Evolutionary conservation across 2,888 invertebrate species (phyloP).

Genomic region (Byasa hedistus): DNA sequence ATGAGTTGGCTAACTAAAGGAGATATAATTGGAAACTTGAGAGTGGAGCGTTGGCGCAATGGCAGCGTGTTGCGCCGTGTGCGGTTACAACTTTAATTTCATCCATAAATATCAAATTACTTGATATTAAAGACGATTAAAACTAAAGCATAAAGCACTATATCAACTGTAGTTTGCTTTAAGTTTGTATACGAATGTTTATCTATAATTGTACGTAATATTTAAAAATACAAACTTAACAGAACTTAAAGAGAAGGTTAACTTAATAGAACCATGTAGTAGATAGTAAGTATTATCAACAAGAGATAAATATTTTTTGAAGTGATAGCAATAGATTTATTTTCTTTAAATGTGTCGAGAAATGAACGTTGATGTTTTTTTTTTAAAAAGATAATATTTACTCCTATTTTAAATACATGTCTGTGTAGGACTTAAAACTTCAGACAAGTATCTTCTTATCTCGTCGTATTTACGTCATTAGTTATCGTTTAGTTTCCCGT

Average conservation of each 20-base stretch:
- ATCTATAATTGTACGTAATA: neutral
- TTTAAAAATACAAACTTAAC: too few relatives aligned
- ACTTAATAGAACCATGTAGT: too few relatives aligned
- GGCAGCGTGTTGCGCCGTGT: constrained; percentile 42
- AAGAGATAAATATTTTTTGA: too few relatives aligned
- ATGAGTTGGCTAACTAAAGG: constrained; percentile 70
- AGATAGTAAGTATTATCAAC: too few relatives aligned
- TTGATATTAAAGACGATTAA: constrained; percentile 15
- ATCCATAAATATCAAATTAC: constrained; percentile 49
- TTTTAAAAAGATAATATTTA: too few relatives aligned
- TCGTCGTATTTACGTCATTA: constrained; percentile 16
- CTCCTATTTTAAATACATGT: too few relatives aligned
- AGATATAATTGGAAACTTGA: constrained; percentile 76
- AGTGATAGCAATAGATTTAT: too few relatives aligned
- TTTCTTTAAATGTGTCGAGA: too few relatives aligned
- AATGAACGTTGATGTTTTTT: too few relatives aligned
- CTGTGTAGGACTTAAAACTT: neutral
- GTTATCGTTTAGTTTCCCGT: constrained; percentile 4
- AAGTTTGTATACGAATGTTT: neutral
- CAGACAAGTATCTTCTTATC: neutral
- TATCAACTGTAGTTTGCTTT: neutral
- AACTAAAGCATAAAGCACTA: neutral
- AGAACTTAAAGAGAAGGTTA: too few relatives aligned
- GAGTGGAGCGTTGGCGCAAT: constrained; percentile 51
- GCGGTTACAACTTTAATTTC: constrained; percentile 59